Evolutionary conservation across 2,888 invertebrate species (phyloP).

Genomic region (Pristionchus japonicus): DNA sequence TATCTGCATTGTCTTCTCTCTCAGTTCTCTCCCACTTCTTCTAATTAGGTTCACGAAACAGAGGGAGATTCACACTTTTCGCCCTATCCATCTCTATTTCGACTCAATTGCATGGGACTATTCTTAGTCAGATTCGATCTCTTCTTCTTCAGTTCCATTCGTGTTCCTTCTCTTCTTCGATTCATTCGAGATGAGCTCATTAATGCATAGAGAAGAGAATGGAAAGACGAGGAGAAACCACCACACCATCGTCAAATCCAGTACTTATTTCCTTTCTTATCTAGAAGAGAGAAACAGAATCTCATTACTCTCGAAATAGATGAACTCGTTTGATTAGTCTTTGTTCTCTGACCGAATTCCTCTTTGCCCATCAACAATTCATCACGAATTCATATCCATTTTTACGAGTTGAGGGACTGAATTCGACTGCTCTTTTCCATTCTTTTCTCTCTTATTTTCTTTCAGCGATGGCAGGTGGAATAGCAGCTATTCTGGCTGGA

Average conservation of each 20-base stretch:
- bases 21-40: background rate
- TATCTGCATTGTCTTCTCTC: too few species aligned
- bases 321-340: constrained; percentile 19
- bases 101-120: background rate
- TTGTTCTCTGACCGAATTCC: background rate
- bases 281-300: background rate
- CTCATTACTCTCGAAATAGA: constrained; percentile 13
- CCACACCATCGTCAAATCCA: constrained; percentile 30
- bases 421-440: background rate
- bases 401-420: background rate
- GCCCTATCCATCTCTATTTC: background rate
- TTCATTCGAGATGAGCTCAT: constrained; percentile 28
- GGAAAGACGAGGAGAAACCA: background rate
- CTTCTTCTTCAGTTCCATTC: background rate
- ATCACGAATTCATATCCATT: constrained; percentile 22
- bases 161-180: constrained; percentile 9
- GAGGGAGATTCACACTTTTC: constrained; percentile 22
- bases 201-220: constrained; percentile 30
- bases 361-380: background rate
- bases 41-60: constrained; percentile 36
- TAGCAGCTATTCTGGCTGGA: constrained; percentile 61
- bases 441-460: background rate
- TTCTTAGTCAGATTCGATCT: background rate
- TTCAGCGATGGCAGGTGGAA: constrained; percentile 53
- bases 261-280: background rate